A percentile compares a stretch with the other conserved stretches of the same genome.
Conservation (phyloP, 2,113 vertebrate species). For the Psittacula cyanocephala region DNA sequence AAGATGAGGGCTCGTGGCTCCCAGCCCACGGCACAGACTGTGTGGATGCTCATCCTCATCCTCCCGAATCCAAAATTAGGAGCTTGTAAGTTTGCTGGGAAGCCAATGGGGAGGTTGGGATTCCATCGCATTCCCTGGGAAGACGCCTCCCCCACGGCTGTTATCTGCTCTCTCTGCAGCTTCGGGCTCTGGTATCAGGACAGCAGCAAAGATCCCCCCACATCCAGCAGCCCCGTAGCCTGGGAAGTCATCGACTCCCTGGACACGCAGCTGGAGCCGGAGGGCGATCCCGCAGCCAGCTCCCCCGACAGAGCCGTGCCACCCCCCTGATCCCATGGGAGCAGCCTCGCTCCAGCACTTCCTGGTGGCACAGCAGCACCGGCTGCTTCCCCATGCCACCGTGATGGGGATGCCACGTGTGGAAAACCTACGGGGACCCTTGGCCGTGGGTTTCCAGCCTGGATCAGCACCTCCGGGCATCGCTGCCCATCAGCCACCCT, state of each 20-base stretch:
- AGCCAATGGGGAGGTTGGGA: background rate
- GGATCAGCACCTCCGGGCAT: background rate
- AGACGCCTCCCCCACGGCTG: background rate
- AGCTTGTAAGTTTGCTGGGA: conserved; percentile 82
- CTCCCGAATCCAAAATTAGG: conserved; percentile 85
- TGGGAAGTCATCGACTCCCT: conserved; percentile 84
- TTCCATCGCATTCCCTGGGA: background rate
- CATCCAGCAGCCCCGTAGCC: conserved; percentile 63
- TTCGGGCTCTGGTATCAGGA: conserved; percentile 86
- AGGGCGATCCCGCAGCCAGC: accelerated
- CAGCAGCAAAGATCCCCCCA: conserved; percentile 51
- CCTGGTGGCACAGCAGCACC: accelerated
- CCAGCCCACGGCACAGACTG: conserved; percentile 57
- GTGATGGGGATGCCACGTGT: accelerated
- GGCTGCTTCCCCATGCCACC: accelerated
- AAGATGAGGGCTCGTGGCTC: conserved; percentile 80
- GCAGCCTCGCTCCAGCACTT: background rate
- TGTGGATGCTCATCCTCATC: conserved; percentile 70
- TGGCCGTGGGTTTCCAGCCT: background rate
- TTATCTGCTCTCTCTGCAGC: conserved; percentile 72
- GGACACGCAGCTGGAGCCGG: background rate
- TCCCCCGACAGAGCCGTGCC: background rate
- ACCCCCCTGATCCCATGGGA: background rate
- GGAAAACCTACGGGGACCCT: background rate
- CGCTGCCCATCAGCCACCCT: background rate